Base-by-base conservation (phyloP, 2,113 vertebrate genomes). In the Pipa parva region DNA sequence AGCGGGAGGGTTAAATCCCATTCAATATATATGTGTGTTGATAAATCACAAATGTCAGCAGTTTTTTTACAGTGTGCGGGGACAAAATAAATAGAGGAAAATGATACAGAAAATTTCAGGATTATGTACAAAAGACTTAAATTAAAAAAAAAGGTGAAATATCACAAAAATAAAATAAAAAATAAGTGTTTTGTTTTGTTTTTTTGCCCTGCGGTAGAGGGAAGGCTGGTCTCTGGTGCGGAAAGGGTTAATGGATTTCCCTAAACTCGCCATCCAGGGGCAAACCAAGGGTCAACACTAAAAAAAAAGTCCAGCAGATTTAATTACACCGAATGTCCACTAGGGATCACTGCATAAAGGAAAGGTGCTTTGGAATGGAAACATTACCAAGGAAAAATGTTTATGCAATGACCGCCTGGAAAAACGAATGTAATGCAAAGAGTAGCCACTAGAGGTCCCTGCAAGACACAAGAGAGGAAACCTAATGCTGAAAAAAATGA, bases 171-270 rank as follows among this genome's bases (percentile, higher is more conserved):
- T n/a, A 42, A 55, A 55, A 28, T 52, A 42, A 55, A 48, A 63
- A 36, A 49, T n/a, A 18, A 15, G 37, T 18, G 26, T 33, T 24
- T 57, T 67, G 63, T 67, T 67, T 67, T 66, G 26, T 49, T 66
- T 20, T 54, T 64, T 65, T 27, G 27, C 25, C 46, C 46, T 22
- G 36, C 17, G n/a, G 8, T 61, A 48, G 46, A 10, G 29, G 63
- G 42, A 11, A 58, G 55, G 64, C 64, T 67, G 64, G 64, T 67
- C 64, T 67, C 64, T 49, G 55, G 64, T 42, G 59, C 9, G 59
- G 55, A 57, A 67, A 59, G 29, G 45, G 64, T 49, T 67, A 67
- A 67, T 49, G 17, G 15, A 21, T 45, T 25, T 7, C 21, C 21
- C 11, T 18, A 31, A 12, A 33, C 18, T 2, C 6, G 15, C 31